Conservation (phyloP, 1,140 invertebrate genomes). For the Bombus affinis region DNA sequence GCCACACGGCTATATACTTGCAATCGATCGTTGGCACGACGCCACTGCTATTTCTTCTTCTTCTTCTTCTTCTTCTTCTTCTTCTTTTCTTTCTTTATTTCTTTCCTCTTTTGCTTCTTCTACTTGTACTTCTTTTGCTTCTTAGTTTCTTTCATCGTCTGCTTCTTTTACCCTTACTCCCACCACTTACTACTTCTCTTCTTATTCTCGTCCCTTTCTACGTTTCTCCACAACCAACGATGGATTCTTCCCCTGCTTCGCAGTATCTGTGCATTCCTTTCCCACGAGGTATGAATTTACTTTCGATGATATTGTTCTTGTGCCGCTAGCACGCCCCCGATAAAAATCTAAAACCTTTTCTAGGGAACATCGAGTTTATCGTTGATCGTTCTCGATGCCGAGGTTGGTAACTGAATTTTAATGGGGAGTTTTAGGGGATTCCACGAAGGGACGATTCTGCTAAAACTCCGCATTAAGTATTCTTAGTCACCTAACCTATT, state of each 20-base stretch:
- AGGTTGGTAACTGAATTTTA: conserved; percentile 49
- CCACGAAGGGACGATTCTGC: not conserved
- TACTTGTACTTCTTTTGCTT: not conserved
- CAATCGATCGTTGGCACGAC: conserved; percentile 67
- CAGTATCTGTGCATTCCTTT: conserved; percentile 63
- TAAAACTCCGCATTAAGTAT: not conserved
- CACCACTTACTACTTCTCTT: not conserved
- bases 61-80: not conserved
- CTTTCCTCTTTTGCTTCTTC: not conserved
- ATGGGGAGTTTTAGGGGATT: not conserved
- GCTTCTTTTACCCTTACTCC: not conserved
- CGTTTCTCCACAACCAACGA: conserved; percentile 10
- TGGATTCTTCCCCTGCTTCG: not conserved
- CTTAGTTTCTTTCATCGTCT: not conserved
- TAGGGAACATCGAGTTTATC: conserved; percentile 35
- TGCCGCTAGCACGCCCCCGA: conserved; percentile 16
- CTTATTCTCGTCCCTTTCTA: not conserved
- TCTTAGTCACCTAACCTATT: too few species aligned
- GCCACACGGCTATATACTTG: conserved; percentile 56
- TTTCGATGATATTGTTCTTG: conserved; percentile 67
- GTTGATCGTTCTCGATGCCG: conserved; percentile 1
- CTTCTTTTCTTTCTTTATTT: not conserved
- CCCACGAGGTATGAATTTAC: conserved; percentile 70
- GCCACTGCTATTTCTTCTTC: conserved; percentile 49
- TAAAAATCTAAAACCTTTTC: conserved; percentile 47